Evolutionary conservation across 37 sponge, comb jelly and placozoan genomes (phyloP).

Genomic region (Hexactinellida sp.): DNA sequence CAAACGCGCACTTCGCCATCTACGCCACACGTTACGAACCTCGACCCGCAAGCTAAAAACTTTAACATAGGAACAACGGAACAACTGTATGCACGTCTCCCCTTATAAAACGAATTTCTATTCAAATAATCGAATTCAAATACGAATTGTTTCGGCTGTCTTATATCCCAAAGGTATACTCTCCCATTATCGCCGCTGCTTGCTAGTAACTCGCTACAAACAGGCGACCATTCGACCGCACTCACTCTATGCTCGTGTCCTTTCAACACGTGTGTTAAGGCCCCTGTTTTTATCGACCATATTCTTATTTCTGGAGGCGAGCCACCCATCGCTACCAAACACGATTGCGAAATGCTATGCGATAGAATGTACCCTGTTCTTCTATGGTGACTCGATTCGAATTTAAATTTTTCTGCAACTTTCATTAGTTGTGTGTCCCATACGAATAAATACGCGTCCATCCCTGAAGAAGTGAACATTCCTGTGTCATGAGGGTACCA

Average conservation of each 20-base stretch:
- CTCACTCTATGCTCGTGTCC: background rate
- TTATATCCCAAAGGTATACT: conserved; percentile 4
- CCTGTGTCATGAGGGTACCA: conserved; percentile 12
- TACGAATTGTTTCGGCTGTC: background rate
- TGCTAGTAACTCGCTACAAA: background rate
- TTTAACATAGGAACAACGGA: background rate
- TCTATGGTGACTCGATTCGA: background rate
- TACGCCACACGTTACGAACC: background rate
- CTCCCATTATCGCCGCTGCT: background rate
- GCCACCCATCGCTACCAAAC: background rate
- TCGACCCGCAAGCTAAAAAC: background rate
- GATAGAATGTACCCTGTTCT: background rate
- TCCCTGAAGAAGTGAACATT: background rate
- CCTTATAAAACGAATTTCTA: background rate
- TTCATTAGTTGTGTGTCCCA: background rate
- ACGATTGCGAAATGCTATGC: background rate
- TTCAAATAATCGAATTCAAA: conserved; percentile 9
- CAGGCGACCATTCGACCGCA: conserved; percentile 7
- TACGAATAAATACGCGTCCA: background rate
- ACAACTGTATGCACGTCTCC: background rate
- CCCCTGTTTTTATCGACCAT: conserved; percentile 1
- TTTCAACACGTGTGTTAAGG: background rate
- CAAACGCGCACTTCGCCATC: background rate
- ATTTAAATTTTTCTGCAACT: background rate
- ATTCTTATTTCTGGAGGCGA: background rate